Conservation (phyloP, 2,888 invertebrate species). For the Limnephilus lunatus region DNA sequence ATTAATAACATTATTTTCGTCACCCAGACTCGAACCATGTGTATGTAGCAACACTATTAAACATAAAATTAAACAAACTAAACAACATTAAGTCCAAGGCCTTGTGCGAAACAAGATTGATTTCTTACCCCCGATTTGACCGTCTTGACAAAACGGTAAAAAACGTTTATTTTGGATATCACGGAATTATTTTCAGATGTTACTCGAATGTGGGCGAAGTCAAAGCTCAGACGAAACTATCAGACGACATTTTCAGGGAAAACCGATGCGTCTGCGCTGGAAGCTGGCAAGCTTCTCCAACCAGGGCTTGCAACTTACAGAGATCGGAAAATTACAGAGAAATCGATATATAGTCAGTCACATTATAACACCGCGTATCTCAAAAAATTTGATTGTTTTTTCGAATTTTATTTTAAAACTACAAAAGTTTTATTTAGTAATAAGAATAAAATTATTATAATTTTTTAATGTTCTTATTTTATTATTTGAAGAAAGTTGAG, state of each 20-base stretch:
- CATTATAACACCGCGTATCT: too few relatives aligned
- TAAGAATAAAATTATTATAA: too few relatives aligned
- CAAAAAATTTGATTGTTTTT: too few relatives aligned
- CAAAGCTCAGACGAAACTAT: conserved; percentile 18
- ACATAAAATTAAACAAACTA: not conserved
- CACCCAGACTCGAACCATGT: not conserved
- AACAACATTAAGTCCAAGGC: not conserved
- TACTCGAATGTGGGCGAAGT: conserved; percentile 15
- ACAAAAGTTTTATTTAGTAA: too few relatives aligned
- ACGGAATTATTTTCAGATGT: conserved; percentile 33
- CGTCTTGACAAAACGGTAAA: not conserved
- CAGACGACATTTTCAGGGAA: conserved; percentile 35
- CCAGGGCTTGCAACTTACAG: not conserved
- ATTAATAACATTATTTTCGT: not conserved
- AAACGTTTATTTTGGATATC: conserved; percentile 19
- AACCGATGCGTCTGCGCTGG: conserved; percentile 16
- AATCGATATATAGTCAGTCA: not conserved
- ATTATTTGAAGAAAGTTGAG: too few relatives aligned
- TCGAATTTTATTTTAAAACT: too few relatives aligned
- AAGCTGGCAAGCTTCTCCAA: conserved; percentile 22
- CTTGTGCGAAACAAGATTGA: not conserved
- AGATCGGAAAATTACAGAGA: too few relatives aligned
- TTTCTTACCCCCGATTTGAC: not conserved
- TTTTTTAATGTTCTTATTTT: too few relatives aligned
- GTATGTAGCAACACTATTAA: not conserved